Base-by-base conservation (phyloP, 1,140 invertebrate species). In the Bombus superbus region DNA sequence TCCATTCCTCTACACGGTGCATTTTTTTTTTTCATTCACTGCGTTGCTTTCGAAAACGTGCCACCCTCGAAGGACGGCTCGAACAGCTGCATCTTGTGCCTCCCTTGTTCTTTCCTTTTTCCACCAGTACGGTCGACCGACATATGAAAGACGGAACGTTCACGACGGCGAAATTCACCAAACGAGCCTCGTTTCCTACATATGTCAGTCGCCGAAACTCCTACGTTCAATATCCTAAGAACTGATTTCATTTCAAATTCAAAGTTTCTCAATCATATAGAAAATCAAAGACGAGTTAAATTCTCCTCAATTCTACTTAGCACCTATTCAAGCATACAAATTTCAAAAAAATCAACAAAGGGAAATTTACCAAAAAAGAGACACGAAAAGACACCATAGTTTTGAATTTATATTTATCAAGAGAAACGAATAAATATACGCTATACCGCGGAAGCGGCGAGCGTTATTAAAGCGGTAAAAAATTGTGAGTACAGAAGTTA, bases 11-110 rank as follows among this genome's bases (percentile, higher is more conserved):
- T 25, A 9, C 53, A 79, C 25, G 18, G 47, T 74, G 74, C 71
- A n/a, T 69, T 44, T 44, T 47, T 59, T 74, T 77, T 80, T 83
- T 86, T 86, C 84, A 88, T 88, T 84, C 72, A 89, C 85, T 90
- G 66, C 57, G 74, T 40, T 82, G 77, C 79, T 87, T 83, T 89
- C 81, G 81, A 72, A 69, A 38, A 44, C 35, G 35, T 74, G 79
- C n/a, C 66, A 88, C 83, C 84, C 78, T 89, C 83, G 74, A 88
- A 78, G 66, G 64, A 47, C 84, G 38, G 88, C 77, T 72, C 38
- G 77, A 75, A 89, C 87, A 87, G 83, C 75, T 59, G 74, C 75
- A 88, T 86, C 66, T 82, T 47, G 62, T 68, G 73, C 78, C 53
- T 69, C 87, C 83, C 78, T 64, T 82, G 66, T 86, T 85, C 87